Evolutionary conservation across 2,797 vertebrate genomes (phyloP).

Genomic region (Scolopax bukidnonensis): DNA sequence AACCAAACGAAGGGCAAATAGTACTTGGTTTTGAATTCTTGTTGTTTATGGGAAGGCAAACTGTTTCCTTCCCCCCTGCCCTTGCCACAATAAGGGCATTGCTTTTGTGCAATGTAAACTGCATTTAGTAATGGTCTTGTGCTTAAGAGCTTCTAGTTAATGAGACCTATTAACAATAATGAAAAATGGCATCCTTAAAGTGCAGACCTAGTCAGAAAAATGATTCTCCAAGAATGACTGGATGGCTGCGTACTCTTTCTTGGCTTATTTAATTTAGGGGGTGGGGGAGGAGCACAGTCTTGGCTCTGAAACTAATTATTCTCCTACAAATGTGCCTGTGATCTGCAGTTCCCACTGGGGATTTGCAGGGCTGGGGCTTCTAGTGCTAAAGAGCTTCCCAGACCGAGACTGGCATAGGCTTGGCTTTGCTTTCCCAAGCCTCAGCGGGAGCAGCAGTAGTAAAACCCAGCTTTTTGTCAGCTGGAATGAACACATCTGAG

Average conservation of each 20-base stretch:
- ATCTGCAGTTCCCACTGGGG: not conserved
- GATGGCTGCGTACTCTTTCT: not conserved
- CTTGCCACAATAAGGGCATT: slow-evolving; percentile 47
- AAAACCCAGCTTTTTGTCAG: not conserved
- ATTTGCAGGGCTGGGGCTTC: not conserved
- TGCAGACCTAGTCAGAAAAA: slow-evolving; percentile 66
- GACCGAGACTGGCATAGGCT: not conserved
- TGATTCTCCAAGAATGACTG: slow-evolving; percentile 40
- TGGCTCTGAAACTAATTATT: slow-evolving; percentile 34
- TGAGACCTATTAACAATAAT: slow-evolving; percentile 66
- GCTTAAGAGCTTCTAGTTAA: slow-evolving; percentile 63
- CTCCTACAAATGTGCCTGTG: not conserved
- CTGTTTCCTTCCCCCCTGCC: slow-evolving; percentile 6
- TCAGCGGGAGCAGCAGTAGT: not conserved
- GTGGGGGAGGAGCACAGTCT: not conserved
- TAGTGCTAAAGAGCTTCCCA: not conserved
- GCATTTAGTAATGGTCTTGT: slow-evolving; percentile 55
- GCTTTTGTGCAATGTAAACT: slow-evolving; percentile 54
- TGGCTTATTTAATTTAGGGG: slow-evolving; percentile 53
- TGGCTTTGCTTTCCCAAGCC: not conserved
- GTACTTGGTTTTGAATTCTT: slow-evolving; percentile 34
- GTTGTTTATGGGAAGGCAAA: slow-evolving; percentile 13
- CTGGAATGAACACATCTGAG: not conserved
- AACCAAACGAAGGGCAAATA: slow-evolving; percentile 15
- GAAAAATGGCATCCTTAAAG: slow-evolving; percentile 64